These are phyloP conservation scores for Phortica okadai DNA, from an alignment of 2,888 invertebrate genomes.

Conservation along the genomic window DNA sequence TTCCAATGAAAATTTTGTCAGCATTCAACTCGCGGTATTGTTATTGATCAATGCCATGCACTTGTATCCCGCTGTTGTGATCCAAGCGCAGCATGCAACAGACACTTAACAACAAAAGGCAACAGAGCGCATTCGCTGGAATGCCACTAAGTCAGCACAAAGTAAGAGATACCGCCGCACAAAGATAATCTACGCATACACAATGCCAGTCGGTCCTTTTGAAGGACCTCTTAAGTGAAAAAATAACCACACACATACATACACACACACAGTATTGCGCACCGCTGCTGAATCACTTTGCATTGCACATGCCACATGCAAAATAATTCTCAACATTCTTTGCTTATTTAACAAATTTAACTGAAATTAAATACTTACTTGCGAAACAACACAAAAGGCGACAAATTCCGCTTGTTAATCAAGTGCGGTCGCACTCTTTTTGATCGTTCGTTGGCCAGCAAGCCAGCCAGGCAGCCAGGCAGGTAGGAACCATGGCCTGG, in stretches of 20 bases:
- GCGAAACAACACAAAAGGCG: conserved; percentile 56
- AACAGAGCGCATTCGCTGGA: conserved; percentile 14
- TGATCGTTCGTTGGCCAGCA: no score
- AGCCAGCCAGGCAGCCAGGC: no score
- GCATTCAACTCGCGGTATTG: not conserved
- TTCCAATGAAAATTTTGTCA: conserved; percentile 31
- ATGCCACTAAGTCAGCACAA: conserved; percentile 3
- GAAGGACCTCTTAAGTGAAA: conserved; percentile 49
- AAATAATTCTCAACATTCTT: conserved; percentile 60
- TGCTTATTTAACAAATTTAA: conserved; percentile 69
- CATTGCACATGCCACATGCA: conserved; percentile 38
- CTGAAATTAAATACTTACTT: conserved; percentile 69
- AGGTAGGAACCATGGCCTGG: conserved; percentile 36
- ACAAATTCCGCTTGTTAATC: conserved; percentile 69
- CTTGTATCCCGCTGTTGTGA: conserved; percentile 70
- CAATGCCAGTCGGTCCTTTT: conserved; percentile 53
- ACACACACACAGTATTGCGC: not conserved
- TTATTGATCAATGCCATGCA: conserved; percentile 38
- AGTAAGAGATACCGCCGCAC: conserved; percentile 38
- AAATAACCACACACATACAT: no score
- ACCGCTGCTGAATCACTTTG: conserved; percentile 3
- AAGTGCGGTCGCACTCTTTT: conserved; percentile 45
- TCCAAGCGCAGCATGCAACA: conserved; percentile 62
- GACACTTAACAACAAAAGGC: conserved; percentile 47
- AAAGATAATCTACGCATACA: conserved; percentile 60